Base-by-base conservation (phyloP, 2,797 vertebrate species). In the Avahi laniger region DNA sequence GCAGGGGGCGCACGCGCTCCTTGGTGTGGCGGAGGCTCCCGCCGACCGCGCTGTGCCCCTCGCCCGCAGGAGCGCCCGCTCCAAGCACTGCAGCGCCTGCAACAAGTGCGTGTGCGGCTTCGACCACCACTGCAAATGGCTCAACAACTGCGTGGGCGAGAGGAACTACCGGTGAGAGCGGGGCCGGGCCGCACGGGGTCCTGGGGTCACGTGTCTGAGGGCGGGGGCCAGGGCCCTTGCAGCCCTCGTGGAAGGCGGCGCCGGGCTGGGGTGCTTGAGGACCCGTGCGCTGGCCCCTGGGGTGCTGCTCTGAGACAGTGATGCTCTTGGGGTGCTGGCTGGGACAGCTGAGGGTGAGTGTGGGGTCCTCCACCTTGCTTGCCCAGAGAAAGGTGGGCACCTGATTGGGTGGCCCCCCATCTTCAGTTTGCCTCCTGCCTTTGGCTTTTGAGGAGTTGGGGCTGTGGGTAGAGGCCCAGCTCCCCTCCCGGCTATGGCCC, bases 101-200 rank as follows among this genome's bases (percentile, higher is more conserved):
- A 99, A 99, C 98, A 99, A 99, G 87, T 99, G 99, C 89, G 99
- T 99, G 2, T 99, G 99, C 72, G 99, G 99, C 98, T 99, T 99
- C 85, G 99, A 99, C 97, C 99, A 99, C 98, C 99, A 99, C 98
- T 99, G 99, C 98, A 99, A 99, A 91, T 99, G 99, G 99, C 99
- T 99, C 93, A 99, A 99, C 99, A 99, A 99, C 98, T 99, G 99
- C 63, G 99, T 99, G 88, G 99, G 99, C 33, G 99, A 99, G 97
- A 99, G 99, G 89, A 99, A 99, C 98, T 99, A 99, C 98, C 99
- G 99, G 99, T 99, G 98, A 99, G 99, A 95, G 67, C 11, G 12
- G 41, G 33, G 17, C 3, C 10, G 0, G 48, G 43, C 59, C 3
- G 2, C 26, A 15, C 2, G 5, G 75, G 22, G 91, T 33, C 30